Percentiles rank a stretch among this genome's conserved stretches.
Evolutionary conservation across 2,113 vertebrate genomes (phyloP).

Genomic region (Tetraodon nigroviridis): DNA sequence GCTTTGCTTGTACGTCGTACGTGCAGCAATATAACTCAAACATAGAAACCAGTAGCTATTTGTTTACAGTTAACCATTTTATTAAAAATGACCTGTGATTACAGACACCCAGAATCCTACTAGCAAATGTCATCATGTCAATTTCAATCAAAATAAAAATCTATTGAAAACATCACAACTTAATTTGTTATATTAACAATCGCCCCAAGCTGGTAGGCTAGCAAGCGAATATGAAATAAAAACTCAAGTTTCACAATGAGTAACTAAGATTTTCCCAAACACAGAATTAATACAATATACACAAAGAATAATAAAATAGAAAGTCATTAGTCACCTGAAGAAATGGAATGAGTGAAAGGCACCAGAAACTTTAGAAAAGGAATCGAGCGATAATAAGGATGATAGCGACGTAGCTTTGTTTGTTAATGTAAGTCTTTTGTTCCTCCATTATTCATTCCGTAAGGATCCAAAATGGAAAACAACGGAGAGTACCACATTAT

Average conservation of each 20-base stretch:
- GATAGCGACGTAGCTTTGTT: conserved; percentile 41
- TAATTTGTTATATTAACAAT: conserved; percentile 62
- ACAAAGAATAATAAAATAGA: conserved; percentile 48
- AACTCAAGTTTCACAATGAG: conserved; percentile 67
- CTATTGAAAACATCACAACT: conserved; percentile 70
- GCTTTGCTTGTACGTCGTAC: neutral
- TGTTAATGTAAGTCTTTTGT: conserved; percentile 40
- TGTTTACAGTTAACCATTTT: conserved; percentile 66
- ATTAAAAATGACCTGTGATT: conserved; percentile 78
- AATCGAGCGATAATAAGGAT: conserved; percentile 5
- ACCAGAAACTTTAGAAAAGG: conserved; percentile 23
- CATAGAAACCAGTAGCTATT: conserved; percentile 10
- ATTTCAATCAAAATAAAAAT: conserved; percentile 52
- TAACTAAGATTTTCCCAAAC: conserved; percentile 54
- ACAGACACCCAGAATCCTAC: conserved; percentile 71
- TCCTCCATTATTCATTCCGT: conserved; percentile 30
- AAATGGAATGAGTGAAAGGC: conserved; percentile 35
- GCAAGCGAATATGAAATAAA: conserved; percentile 57
- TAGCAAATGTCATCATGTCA: conserved; percentile 56
- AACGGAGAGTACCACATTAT: conserved; percentile 44
- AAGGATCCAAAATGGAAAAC: conserved; percentile 23
- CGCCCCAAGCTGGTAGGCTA: conserved; percentile 58
- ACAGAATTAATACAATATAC: conserved; percentile 60
- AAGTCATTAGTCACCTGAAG: conserved; percentile 43
- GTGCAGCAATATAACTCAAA: neutral